Conservation (phyloP, 1,140 invertebrate species). For the Anoplolepis gracilipes region DNA sequence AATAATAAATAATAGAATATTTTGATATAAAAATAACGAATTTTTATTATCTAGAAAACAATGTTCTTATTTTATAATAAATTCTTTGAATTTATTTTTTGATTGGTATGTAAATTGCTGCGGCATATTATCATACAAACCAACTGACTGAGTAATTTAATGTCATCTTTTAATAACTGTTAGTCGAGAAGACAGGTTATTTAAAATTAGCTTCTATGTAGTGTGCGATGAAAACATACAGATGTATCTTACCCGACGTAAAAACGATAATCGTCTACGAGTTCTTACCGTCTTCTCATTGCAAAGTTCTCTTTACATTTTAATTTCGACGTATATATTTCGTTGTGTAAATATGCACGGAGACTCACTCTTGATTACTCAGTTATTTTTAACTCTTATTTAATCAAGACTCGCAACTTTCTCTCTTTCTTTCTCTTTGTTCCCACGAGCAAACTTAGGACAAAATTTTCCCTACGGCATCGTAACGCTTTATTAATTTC, state of each 20-base stretch:
- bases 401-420: slow-evolving; percentile 29
- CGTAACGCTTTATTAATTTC: slow-evolving; percentile 76
- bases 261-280: slow-evolving; percentile 44
- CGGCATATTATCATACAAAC: neutral
- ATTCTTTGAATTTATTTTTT: neutral
- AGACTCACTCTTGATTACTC: slow-evolving; percentile 42
- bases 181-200: neutral
- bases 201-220: slow-evolving; percentile 39
- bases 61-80: neutral
- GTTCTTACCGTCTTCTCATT: slow-evolving; percentile 40
- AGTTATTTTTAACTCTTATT: slow-evolving; percentile 59
- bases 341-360: neutral
- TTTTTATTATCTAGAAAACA: neutral
- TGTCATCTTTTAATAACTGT: neutral
- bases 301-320: slow-evolving; percentile 45
- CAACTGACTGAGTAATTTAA: neutral
- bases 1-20: neutral
- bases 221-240: neutral
- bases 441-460: slow-evolving; percentile 13
- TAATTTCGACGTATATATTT: slow-evolving; percentile 46
- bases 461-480: slow-evolving; percentile 64
- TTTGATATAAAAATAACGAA: neutral
- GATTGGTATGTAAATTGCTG: slow-evolving; percentile 6
- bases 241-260: slow-evolving; percentile 16
- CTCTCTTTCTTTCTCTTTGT: slow-evolving; percentile 26